Evolutionary conservation across 2,113 vertebrate genomes (phyloP).

Genomic region (Noturus placidus): DNA sequence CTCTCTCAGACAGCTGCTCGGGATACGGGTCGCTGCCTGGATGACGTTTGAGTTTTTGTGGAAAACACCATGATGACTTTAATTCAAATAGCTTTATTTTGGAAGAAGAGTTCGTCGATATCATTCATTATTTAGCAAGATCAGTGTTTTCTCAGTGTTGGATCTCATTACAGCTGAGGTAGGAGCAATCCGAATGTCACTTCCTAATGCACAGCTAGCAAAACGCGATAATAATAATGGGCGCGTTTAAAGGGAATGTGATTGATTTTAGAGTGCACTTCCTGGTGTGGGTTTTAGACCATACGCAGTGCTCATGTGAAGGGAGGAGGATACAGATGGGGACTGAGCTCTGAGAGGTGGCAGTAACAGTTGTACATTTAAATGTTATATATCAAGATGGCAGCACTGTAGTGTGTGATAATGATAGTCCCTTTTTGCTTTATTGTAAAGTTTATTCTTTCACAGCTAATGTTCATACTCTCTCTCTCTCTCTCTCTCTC

Average conservation of each 20-base stretch:
- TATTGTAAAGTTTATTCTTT: background rate
- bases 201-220: slow-evolving; percentile 26
- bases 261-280: background rate
- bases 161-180: slow-evolving; percentile 37
- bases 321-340: background rate
- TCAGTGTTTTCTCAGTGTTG: background rate
- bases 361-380: background rate
- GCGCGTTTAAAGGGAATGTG: background rate
- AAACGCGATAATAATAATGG: background rate
- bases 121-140: background rate
- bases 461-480: background rate
- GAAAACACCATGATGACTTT: slow-evolving; percentile 26
- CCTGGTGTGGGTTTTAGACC: background rate
- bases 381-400: background rate
- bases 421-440: background rate
- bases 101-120: no score
- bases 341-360: background rate
- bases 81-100: slow-evolving; percentile 11
- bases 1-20: background rate
- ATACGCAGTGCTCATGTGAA: background rate
- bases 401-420: background rate
- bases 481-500: no score
- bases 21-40: background rate
- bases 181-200: slow-evolving; percentile 21
- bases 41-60: slow-evolving; percentile 44